These are phyloP conservation scores for Ictalurus furcatus DNA, from an alignment of 2,113 vertebrate genomes.

Conservation along the genomic window DNA sequence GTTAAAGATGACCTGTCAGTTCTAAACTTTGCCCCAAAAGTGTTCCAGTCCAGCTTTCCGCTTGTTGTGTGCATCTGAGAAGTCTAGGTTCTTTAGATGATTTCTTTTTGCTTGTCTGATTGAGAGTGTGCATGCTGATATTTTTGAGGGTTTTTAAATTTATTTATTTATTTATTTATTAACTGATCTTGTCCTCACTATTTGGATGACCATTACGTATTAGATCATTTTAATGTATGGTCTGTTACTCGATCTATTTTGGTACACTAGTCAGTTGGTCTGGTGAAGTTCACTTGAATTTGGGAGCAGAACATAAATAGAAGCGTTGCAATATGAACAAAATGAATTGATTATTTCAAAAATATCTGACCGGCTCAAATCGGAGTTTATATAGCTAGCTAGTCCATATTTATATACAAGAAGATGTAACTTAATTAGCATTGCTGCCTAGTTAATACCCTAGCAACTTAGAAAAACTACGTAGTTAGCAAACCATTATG, in stretches of 20 bases:
- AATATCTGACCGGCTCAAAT: too few relatives aligned
- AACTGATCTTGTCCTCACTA: not conserved
- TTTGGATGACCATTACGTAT: not conserved
- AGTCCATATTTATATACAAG: not conserved
- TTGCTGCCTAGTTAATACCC: not conserved
- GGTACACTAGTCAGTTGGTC: not conserved
- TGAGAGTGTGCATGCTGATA: constrained; percentile 5
- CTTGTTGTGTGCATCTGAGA: not conserved
- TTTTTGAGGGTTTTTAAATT: not conserved
- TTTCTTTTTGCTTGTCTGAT: not conserved
- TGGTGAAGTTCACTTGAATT: not conserved
- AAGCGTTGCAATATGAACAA: not conserved
- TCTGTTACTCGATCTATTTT: not conserved
- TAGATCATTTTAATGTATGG: not conserved
- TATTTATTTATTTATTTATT: not conserved
- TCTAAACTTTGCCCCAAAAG: not conserved
- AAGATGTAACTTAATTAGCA: not conserved
- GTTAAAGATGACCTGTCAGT: constrained; percentile 65
- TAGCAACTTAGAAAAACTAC: not conserved
- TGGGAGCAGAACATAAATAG: not conserved
- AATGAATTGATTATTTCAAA: not conserved
- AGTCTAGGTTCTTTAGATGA: not conserved
- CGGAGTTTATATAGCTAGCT: not conserved
- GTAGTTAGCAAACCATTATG: not conserved
- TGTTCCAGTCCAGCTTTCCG: not conserved